Conservation (phyloP, 2,113 vertebrate genomes). For the Bettongia penicillata region DNA sequence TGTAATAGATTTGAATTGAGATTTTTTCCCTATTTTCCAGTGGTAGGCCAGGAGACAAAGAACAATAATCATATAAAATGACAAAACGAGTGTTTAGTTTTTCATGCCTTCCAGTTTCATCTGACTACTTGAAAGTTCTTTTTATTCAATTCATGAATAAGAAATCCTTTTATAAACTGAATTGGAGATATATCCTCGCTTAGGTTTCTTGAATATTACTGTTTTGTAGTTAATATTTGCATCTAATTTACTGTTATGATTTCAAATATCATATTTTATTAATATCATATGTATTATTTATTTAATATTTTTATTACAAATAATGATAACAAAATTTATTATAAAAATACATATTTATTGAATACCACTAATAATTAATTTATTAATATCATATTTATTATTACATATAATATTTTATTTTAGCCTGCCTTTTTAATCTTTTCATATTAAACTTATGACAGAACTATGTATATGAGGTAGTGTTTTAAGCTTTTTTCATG, state of each 20-base stretch:
- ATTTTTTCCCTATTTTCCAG: constrained; percentile 74
- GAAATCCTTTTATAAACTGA: constrained; percentile 34
- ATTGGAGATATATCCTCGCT: constrained; percentile 51
- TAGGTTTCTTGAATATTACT: not conserved
- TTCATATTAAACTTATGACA: constrained; percentile 16
- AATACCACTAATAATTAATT: too few relatives aligned
- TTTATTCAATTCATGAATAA: constrained; percentile 60
- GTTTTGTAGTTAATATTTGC: constrained; percentile 32
- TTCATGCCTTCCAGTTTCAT: constrained; percentile 54
- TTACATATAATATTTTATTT: constrained; percentile 50
- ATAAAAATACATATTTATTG: too few relatives aligned
- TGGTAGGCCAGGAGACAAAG: constrained; percentile 65
- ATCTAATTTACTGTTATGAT: not conserved
- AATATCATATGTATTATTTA: too few relatives aligned
- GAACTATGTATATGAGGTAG: not conserved
- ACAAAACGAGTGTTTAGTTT: constrained; percentile 53
- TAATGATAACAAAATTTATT: too few relatives aligned
- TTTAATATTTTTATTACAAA: too few relatives aligned
- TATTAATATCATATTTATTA: too few relatives aligned
- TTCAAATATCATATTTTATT: constrained; percentile 47
- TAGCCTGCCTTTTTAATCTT: constrained; percentile 29
- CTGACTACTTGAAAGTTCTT: constrained; percentile 45
- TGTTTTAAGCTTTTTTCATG: not conserved
- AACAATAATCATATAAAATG: constrained; percentile 70
- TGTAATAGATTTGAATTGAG: constrained; percentile 68